phyloP scores from a whole-genome alignment of 35 echinoderm and acorn worm species.

The Heliocidaris tuberculata region DNA sequence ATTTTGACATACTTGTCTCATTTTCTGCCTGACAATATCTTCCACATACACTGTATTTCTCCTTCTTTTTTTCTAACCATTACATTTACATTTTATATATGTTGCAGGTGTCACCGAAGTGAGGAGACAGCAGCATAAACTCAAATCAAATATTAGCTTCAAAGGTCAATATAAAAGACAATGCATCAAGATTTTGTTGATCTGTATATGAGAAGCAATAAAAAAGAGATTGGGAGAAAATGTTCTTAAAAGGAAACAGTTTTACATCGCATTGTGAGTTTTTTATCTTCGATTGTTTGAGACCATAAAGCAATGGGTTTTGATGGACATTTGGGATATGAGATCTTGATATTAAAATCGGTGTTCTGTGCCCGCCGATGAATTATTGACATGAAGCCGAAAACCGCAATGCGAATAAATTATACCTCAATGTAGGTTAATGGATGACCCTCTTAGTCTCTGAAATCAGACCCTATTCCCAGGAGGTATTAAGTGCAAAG shows the following conservation, averaged over 20 bases:
- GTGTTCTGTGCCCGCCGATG: background rate
- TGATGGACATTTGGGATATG: background rate
- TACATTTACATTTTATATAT: background rate
- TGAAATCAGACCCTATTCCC: background rate
- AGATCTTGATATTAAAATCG: background rate
- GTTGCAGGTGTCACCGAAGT: background rate
- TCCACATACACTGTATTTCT: background rate
- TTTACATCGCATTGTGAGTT: background rate
- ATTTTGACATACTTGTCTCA: background rate
- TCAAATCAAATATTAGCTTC: background rate
- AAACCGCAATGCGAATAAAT: background rate
- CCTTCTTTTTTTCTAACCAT: background rate
- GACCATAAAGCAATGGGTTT: background rate
- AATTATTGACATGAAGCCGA: background rate
- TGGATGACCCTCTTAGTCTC: background rate
- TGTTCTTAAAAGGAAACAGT: background rate
- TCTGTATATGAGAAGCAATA: background rate
- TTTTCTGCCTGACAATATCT: background rate
- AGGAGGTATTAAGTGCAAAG: background rate
- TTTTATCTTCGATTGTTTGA: background rate
- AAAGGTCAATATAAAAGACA: too few species aligned
- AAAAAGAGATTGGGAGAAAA: background rate
- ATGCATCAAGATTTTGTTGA: background rate
- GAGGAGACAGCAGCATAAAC: background rate
- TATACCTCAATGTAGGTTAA: conserved; percentile 18